Conservation (phyloP, 2,888 invertebrate species). For the Spodoptera littoralis region DNA sequence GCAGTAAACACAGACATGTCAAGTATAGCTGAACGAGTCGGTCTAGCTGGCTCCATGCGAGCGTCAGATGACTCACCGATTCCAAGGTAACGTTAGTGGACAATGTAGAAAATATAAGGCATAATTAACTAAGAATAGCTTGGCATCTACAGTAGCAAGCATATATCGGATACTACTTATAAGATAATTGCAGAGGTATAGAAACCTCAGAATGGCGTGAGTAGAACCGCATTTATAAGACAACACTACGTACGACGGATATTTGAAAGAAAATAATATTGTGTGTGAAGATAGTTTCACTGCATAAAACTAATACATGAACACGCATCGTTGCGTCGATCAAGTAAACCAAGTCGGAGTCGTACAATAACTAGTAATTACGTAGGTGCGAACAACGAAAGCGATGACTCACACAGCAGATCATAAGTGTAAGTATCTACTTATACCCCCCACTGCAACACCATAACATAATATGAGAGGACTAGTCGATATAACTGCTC, state of each 20-base stretch:
- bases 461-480: constrained; percentile 4
- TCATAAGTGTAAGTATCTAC: constrained; percentile 27
- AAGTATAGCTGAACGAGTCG: constrained; percentile 50
- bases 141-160: not conserved
- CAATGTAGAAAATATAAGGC: constrained; percentile 56
- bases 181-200: constrained; percentile 11
- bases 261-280: constrained; percentile 35
- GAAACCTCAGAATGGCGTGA: not conserved
- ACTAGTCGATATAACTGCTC: not conserved
- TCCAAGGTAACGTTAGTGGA: constrained; percentile 66
- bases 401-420: constrained; percentile 78
- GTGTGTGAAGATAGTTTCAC: constrained; percentile 55
- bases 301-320: constrained; percentile 48
- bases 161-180: constrained; percentile 16
- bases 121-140: constrained; percentile 32
- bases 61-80: constrained; percentile 78
- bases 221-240: not conserved
- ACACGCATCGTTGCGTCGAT: constrained; percentile 60
- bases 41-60: constrained; percentile 74
- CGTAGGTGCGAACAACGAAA: constrained; percentile 79
- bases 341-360: constrained; percentile 58
- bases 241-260: not conserved
- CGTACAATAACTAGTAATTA: constrained; percentile 66
- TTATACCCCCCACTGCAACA: constrained; percentile 51
- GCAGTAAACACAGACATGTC: constrained; percentile 32